Conservation (phyloP, 1,140 invertebrate species). For the Diorhabda sublineata region DNA sequence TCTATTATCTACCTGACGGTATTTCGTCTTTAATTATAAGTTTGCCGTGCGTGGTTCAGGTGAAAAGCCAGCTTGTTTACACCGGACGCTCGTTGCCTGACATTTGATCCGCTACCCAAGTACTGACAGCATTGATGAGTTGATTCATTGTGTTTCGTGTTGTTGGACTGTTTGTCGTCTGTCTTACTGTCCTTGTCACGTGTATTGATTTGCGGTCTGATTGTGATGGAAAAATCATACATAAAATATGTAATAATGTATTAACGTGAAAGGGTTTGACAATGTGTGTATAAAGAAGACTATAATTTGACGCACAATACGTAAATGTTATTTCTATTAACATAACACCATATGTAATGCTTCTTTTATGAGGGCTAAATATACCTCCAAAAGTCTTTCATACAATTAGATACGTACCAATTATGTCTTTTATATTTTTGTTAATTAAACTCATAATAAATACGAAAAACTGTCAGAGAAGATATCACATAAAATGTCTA, state of each 20-base stretch:
- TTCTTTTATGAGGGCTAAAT: no score
- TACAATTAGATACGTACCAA: no score
- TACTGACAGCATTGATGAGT: conserved; percentile 26
- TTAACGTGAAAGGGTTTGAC: no score
- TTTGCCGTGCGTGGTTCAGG: conserved; percentile 7
- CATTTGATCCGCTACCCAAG: conserved; percentile 8
- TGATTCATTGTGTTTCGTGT: conserved; percentile 24
- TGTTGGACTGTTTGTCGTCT: not conserved
- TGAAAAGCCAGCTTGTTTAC: conserved; percentile 17
- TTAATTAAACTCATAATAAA: no score
- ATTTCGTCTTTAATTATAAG: conserved; percentile 37
- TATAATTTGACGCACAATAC: no score
- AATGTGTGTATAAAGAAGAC: no score
- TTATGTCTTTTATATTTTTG: no score
- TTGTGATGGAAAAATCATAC: not conserved
- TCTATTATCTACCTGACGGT: conserved; percentile 41
- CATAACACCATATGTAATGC: no score
- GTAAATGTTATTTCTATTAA: no score
- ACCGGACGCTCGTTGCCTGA: conserved; percentile 8
- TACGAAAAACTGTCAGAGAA: no score
- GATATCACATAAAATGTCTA: no score
- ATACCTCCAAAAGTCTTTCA: no score
- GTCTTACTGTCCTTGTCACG: conserved; percentile 5
- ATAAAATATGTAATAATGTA: not conserved
- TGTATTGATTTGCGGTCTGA: not conserved